phyloP scores from a whole-genome alignment of 2,888 invertebrate genomes.

The Liodrosophila aerea region DNA sequence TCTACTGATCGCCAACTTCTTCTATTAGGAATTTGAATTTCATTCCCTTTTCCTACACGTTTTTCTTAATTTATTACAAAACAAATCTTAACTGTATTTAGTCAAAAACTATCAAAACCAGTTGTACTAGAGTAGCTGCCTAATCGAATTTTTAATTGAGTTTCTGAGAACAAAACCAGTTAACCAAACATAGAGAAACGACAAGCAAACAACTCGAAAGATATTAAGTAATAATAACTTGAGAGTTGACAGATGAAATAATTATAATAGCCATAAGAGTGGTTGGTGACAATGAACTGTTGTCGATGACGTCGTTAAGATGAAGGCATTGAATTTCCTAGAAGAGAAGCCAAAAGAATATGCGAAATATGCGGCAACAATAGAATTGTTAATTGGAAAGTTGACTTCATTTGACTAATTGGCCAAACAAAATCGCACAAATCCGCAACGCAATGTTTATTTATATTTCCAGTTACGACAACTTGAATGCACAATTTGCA shows the following conservation, averaged over 20 bases:
- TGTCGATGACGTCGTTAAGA: constrained; percentile 63
- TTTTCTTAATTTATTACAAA: not conserved
- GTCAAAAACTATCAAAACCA: constrained; percentile 14
- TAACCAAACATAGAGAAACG: constrained; percentile 29
- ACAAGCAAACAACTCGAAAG: constrained; percentile 1
- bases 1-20: no score
- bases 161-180: constrained; percentile 45
- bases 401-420: constrained; percentile 74
- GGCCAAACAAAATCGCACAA: constrained; percentile 25
- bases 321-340: constrained; percentile 47
- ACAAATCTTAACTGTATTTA: not conserved
- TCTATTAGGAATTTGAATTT: no score
- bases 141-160: constrained; percentile 60
- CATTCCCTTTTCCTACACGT: no score
- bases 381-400: constrained; percentile 56
- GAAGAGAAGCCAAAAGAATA: constrained; percentile 17
- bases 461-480: constrained; percentile 7
- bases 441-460: constrained; percentile 23
- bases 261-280: constrained; percentile 56
- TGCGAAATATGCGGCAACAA: constrained; percentile 24
- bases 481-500: constrained; percentile 40
- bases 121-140: constrained; percentile 13
- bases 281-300: constrained; percentile 34
- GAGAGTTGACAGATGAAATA: constrained; percentile 62
- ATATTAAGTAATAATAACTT: constrained; percentile 10